A percentile compares a stretch with the other conserved stretches of the same genome.
Conservation (phyloP, 2,888 invertebrate species). For the Amphiduros pacificus region DNA sequence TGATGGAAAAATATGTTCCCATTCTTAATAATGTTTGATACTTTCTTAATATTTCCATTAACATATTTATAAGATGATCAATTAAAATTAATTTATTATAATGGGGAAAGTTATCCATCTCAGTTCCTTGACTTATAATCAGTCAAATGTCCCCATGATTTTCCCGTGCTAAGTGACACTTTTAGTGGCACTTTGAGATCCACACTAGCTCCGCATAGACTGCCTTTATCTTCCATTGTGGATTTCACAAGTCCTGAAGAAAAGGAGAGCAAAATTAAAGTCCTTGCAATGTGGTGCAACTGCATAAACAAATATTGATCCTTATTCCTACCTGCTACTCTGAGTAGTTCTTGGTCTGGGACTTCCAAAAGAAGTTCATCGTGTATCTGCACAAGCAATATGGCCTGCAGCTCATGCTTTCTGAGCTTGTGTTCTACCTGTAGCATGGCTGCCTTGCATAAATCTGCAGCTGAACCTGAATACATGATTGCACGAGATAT, state of each 20-base stretch:
- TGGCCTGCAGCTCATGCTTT: conserved; percentile 6
- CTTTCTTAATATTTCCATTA: too few species aligned
- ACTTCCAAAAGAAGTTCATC: conserved; percentile 54
- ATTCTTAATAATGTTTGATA: too few species aligned
- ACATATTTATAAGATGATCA: too few species aligned
- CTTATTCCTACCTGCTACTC: conserved; percentile 39
- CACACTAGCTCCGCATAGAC: neutral
- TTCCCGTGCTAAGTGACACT: neutral
- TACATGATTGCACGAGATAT: too few species aligned
- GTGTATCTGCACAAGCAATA: conserved; percentile 51
- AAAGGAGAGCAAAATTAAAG: neutral
- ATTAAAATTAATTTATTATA: too few species aligned
- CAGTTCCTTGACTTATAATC: too few species aligned
- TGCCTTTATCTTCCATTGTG: neutral
- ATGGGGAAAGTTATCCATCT: too few species aligned
- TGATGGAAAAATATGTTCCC: too few species aligned
- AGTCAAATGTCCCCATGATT: conserved; percentile 9
- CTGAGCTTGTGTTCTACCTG: conserved; percentile 40
- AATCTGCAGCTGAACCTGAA: conserved; percentile 53
- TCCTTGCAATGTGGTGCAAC: neutral
- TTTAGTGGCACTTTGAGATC: conserved; percentile 2
- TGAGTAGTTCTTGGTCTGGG: conserved; percentile 36
- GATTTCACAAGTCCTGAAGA: neutral
- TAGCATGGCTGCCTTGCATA: conserved; percentile 54
- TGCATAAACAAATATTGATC: neutral